Evolutionary conservation across 2,113 vertebrate genomes (phyloP).

Genomic region (Athene cunicularia): DNA sequence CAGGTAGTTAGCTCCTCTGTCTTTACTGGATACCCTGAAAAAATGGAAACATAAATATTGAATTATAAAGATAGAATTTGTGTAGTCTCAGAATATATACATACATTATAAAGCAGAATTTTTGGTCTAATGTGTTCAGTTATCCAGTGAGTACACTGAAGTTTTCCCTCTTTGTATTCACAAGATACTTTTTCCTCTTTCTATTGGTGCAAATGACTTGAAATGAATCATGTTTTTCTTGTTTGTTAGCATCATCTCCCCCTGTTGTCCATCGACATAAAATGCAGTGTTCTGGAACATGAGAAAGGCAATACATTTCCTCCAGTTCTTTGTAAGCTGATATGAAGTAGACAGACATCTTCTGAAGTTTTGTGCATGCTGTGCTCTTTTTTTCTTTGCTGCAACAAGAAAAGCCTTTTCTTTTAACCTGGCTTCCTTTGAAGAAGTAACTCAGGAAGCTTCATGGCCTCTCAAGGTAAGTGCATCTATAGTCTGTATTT

Average conservation of each 20-base stretch:
- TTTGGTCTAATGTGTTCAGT: neutral
- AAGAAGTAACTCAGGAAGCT: slow-evolving; percentile 73
- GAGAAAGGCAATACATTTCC: slow-evolving; percentile 1
- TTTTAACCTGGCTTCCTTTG: slow-evolving; percentile 77
- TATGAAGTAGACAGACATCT: slow-evolving; percentile 30
- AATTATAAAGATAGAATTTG: neutral
- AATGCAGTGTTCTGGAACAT: slow-evolving; percentile 43
- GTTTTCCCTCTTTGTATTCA: neutral
- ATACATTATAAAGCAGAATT: neutral
- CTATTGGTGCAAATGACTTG: neutral
- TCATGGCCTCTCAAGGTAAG: slow-evolving; percentile 84
- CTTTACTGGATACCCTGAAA: neutral
- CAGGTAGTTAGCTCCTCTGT: neutral
- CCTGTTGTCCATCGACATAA: slow-evolving; percentile 57
- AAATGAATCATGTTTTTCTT: neutral
- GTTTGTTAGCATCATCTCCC: slow-evolving; percentile 44
- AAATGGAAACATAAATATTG: neutral
- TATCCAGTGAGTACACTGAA: neutral
- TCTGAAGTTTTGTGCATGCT: slow-evolving; percentile 72
- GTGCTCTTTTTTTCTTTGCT: slow-evolving; percentile 45
- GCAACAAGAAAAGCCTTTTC: slow-evolving; percentile 70
- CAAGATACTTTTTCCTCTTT: neutral
- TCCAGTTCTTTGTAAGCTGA: slow-evolving; percentile 51
- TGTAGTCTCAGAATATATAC: neutral
- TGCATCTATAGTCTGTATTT: slow-evolving; percentile 52